Base-by-base conservation (phyloP, 2,797 vertebrate species). In the Enteromius unitaeniatus region DNA sequence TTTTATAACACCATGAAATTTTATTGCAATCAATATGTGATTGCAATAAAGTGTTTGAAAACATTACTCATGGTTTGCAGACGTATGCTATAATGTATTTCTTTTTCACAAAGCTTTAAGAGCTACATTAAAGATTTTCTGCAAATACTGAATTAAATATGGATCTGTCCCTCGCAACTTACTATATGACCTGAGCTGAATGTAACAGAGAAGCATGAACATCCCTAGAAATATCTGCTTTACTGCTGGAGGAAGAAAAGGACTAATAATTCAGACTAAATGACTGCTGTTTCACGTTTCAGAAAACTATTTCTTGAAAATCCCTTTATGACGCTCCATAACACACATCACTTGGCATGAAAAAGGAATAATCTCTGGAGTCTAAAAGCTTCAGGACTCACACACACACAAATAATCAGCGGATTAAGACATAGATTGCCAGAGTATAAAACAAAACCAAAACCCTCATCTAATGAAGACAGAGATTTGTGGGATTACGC, bases 401-500 rank as follows among this genome's bases (percentile, higher is more conserved):
- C 31, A 42, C 84, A 62, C 75, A 64, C 28, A 55, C 81, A 58
- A 47, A 70, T 69, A 62, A 58, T 65, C 82, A 55, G 53, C 15
- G 17, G 84, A 84, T 84, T 86, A 86, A n/a, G 67, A 37, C 58
- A 79, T 21, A 67, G 58, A 84, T 78, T 60, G 68, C 26, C 42
- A 74, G 28, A 70, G 37, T 15, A 34, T 10, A 69, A 83, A 28
- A 49, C 34, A 64, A 77, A 83, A 40, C 37, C 58, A 53, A 10
- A 77, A 74, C 49, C 51, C 23, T 58, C 2, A 6, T 76, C 23
- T 70, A 82, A 84, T 84, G 69, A 82, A 74, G 53, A 47, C 42
- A 9, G 69, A 88, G 68, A 88, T 88, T 82, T 75, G 73, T 19
- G 40, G 64, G 69, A 88, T 82, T 88, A 79, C 28, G 47, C 42